Evolutionary conservation across 1,140 invertebrate species (phyloP).

Genomic region (Halictus rubicundus): DNA sequence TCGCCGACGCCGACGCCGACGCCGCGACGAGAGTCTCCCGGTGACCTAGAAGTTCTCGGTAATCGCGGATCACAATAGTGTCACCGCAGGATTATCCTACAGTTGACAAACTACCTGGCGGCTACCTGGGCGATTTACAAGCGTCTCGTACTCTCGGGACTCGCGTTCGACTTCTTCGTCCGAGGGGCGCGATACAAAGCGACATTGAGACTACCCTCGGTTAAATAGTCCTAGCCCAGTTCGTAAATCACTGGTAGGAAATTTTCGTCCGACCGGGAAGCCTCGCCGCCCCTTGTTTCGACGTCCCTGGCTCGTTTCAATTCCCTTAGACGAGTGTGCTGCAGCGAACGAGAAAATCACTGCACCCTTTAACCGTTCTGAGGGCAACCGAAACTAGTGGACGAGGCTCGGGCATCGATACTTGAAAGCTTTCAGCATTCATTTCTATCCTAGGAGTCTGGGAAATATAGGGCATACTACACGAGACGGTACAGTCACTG

Average conservation of each 20-base stretch:
- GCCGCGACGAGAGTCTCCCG: neutral
- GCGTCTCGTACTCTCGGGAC: neutral
- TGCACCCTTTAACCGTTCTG: too few species aligned
- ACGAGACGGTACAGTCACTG: too few species aligned
- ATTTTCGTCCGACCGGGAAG: neutral
- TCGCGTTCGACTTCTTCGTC: conserved; percentile 1
- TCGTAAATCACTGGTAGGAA: neutral
- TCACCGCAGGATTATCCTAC: conserved; percentile 45
- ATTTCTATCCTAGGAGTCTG: too few species aligned
- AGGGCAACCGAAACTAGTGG: too few species aligned
- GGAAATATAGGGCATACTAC: too few species aligned
- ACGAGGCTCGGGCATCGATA: too few species aligned
- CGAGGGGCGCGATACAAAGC: neutral
- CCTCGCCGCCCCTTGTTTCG: neutral
- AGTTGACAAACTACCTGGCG: conserved; percentile 30
- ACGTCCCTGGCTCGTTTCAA: too few species aligned
- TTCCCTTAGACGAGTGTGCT: too few species aligned
- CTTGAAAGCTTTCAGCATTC: too few species aligned
- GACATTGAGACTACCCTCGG: neutral
- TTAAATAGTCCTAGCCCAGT: neutral
- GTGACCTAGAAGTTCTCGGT: conserved; percentile 8
- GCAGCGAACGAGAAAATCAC: too few species aligned
- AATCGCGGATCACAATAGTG: conserved; percentile 41
- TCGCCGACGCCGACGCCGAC: too few species aligned
- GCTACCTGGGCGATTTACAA: conserved; percentile 37